Base-by-base conservation (phyloP, 2,797 vertebrate species). In the Borostomias antarcticus region DNA sequence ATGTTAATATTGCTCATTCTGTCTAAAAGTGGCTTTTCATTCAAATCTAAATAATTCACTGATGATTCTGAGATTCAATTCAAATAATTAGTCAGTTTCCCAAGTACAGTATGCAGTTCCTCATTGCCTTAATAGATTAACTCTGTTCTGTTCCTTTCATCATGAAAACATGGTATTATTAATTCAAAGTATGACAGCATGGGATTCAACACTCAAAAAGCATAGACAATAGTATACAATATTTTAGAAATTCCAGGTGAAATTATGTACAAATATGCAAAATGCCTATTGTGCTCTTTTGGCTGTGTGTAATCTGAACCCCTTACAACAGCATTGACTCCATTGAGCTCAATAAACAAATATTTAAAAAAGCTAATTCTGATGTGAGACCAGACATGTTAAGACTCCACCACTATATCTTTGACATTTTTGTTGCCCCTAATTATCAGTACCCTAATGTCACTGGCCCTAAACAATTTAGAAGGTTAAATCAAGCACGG, bases 1-100 rank as follows among this genome's bases (percentile, higher is more conserved):
- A 35, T 32, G 33, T 58, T 51, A 32, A 35, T 59, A 23, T 54
- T 53, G 13, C 26, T 51, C 13, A 8, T 51, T 11, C 19, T 62
- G 47, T 52, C 8, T n/a, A n/a, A 52, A 52, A 52, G 50, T 5
- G 5, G 52, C 75, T 74, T 65, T 78, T 70, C 85, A 10, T 86
- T 73, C 75, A 28, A 86, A 82, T 83, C 67, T 58, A 69, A 61
- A 67, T 58, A 6, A 74, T 70, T 79, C 61, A 67, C 65, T 82
- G 78, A 62, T 58, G 69, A 62, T 50, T 79, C 62, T 53, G 5
- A 5, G 9, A 52, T 52, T 23, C 15, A 4, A 52, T 52, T 52
- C 50, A 23, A 52, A 26, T 52, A 17, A 52, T 60, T 45, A 11
- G 28, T 52, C 58, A 50, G 40, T 26, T n/a, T 15, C 50, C 25